A percentile compares a stretch with the other conserved stretches of the same genome.
These are phyloP conservation scores for Pogonomyrmex barbatus DNA, from an alignment of 1,140 invertebrate genomes.

Conservation along the genomic window DNA sequence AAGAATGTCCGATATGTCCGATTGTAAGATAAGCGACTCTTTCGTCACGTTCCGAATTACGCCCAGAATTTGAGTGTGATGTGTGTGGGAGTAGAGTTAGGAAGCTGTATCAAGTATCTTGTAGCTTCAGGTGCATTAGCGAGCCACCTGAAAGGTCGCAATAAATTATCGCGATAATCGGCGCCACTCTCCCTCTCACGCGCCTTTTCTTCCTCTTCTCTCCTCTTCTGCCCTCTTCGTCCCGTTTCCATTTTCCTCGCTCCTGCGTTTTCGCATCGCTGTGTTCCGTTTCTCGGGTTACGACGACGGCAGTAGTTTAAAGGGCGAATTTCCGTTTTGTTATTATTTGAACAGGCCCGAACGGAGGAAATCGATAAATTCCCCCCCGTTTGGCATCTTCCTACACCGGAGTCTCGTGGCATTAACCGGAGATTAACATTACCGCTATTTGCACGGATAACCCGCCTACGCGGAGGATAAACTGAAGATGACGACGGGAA, in stretches of 20 bases:
- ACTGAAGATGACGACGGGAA: conserved; percentile 17
- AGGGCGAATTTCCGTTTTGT: conserved; percentile 57
- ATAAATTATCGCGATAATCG: conserved; percentile 73
- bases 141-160: conserved; percentile 70
- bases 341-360: conserved; percentile 43
- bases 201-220: neutral
- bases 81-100: neutral
- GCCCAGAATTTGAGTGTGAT: conserved; percentile 8
- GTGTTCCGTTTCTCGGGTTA: conserved; percentile 10
- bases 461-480: conserved; percentile 23
- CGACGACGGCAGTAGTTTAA: conserved; percentile 39
- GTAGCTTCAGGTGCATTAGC: conserved; percentile 77
- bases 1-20: neutral
- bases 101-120: conserved; percentile 62
- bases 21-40: conserved; percentile 9
- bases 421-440: conserved; percentile 62
- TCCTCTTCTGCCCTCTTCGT: conserved; percentile 3
- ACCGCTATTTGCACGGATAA: conserved; percentile 52
- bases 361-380: conserved; percentile 52
- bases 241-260: neutral
- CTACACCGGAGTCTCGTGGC: conserved; percentile 29
- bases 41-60: conserved; percentile 28
- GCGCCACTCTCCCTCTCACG: conserved; percentile 9
- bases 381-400: conserved; percentile 26
- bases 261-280: neutral